Evolutionary conservation across 2,888 invertebrate species (phyloP), one percentile per base, ranked within the genome.

Genomic region (Clostera curtula): DNA sequence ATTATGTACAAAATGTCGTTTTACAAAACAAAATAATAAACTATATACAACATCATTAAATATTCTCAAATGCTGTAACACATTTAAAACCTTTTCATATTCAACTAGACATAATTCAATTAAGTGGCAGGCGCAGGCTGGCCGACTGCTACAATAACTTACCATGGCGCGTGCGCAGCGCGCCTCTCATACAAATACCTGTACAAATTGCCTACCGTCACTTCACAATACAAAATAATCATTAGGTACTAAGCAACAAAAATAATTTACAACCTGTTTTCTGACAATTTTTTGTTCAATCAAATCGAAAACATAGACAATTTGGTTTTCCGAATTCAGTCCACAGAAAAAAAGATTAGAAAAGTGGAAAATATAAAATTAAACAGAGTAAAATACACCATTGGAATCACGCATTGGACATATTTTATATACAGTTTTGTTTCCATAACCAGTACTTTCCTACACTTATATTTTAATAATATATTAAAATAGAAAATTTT

Each of bases 21-120:
- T 68, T 72, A 77, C 62, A 75, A 82, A 80, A 80, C 79, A 79
- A 77, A 79, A 79, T 79, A 80, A 49, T 76, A 80, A 80, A 82
- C 74, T 83, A 83, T 83, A 77, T 83, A 83, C 83, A 83, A 80
- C 77, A 75, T 83, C 69, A 69, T 82, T 80, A 83, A 75, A 83
- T 76, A 82, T 83, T 75, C 77, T 77, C 79, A 82, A 83, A 83
- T 83, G 82, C 73, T 76, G 73, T 80, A 83, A 83, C 82, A 83
- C 82, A 82, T 83, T 75, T 82, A 83, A 83, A 82, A 75, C 74
- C 80, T n/a, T 82, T 80, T 82, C 49, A 80, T 75, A 72, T 74
- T 82, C 67, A 82, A 82, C 82, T 80, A 77, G 74, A 66, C 77
- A 56, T 75, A 72, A 72, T 67, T 74, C 68, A 70, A 65, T 69